Evolutionary conservation across 1,140 invertebrate species (phyloP).

Genomic region (Chironomus tepperi): DNA sequence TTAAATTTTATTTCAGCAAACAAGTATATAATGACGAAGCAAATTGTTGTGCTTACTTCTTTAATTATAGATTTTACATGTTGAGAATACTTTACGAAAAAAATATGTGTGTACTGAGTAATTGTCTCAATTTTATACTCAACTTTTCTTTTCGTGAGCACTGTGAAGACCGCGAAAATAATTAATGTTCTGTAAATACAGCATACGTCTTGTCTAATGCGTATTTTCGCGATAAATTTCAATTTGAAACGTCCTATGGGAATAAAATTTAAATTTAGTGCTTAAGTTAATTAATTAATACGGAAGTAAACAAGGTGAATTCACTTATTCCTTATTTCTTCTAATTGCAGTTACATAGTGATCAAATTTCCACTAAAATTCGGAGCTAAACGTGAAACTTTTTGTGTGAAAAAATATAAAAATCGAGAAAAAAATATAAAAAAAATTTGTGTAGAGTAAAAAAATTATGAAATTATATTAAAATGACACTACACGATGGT

Average conservation of each 20-base stretch:
- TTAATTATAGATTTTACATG: background rate
- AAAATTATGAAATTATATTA: conserved; percentile 15
- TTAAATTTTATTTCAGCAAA: too few relatives aligned
- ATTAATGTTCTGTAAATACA: background rate
- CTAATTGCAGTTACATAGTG: background rate
- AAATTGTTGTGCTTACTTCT: background rate
- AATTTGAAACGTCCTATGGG: background rate
- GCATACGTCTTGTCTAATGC: background rate
- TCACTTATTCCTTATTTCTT: background rate
- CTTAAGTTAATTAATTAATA: background rate
- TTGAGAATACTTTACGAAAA: too few relatives aligned
- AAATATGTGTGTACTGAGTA: too few relatives aligned
- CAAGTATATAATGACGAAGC: background rate
- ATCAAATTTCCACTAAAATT: background rate
- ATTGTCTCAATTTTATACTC: background rate
- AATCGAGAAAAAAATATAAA: background rate
- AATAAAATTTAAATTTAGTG: background rate
- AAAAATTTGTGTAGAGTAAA: background rate
- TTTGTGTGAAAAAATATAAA: background rate
- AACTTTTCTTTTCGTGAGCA: background rate
- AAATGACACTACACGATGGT: background rate
- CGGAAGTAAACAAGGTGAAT: background rate
- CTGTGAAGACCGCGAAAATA: background rate
- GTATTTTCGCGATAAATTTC: background rate
- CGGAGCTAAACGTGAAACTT: background rate